Evolutionary conservation across 2,888 invertebrate genomes (phyloP).

Genomic region (Eilema griseolum): DNA sequence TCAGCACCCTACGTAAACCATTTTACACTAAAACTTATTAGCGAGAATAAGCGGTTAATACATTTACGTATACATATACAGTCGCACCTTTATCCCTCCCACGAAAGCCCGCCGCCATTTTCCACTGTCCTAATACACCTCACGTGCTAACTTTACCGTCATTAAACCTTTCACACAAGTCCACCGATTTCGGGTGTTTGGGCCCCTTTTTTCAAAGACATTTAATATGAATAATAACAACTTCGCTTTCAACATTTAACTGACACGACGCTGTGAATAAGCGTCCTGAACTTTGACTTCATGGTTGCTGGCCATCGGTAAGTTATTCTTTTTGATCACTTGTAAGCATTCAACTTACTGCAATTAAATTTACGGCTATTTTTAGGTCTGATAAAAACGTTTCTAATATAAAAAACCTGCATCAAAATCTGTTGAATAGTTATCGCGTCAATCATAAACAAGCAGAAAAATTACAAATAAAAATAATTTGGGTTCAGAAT

Average conservation of each 20-base stretch:
- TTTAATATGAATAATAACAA: slow-evolving; percentile 13
- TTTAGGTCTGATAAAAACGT: no score
- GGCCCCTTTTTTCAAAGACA: not conserved
- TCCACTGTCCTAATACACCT: slow-evolving; percentile 9
- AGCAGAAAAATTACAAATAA: no score
- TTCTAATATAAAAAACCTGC: no score
- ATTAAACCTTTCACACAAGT: not conserved
- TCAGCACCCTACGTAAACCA: not conserved
- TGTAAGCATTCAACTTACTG: no score
- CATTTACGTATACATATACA: not conserved
- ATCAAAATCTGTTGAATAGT: no score
- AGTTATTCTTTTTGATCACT: no score
- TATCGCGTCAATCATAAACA: no score
- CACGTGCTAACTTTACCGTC: slow-evolving; percentile 11
- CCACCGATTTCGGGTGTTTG: not conserved
- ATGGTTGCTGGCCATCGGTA: not conserved
- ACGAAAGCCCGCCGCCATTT: not conserved
- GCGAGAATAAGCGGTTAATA: not conserved
- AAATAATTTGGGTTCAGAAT: no score
- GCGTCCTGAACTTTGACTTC: not conserved
- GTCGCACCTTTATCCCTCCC: not conserved
- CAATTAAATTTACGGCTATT: no score
- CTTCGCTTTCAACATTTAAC: slow-evolving; percentile 10
- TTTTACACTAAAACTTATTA: not conserved
- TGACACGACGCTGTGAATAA: not conserved